Evolutionary conservation across 2,113 vertebrate species (phyloP), one percentile per base, ranked within the genome.

Genomic region (Diadophis punctatus): DNA sequence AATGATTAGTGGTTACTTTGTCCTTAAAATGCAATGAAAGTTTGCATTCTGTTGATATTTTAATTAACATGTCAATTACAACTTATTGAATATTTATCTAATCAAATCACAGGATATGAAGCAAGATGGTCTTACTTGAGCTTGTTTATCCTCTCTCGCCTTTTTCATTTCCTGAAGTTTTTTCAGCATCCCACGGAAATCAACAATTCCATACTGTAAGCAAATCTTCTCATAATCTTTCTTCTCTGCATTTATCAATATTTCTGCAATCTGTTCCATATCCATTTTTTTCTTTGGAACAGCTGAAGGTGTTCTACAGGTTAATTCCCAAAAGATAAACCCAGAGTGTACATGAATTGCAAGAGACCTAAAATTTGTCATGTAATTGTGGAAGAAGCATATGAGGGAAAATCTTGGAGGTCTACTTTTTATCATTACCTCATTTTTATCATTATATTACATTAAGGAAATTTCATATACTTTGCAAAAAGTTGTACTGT

Each of bases 211-310:
- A 0, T 98, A 98, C 91, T 98, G 97, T 1, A 96, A 0, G 94
- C 98, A 99, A 93, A 99, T 98, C 88, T 94, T 96, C 95, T 98
- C 98, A 7, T 99, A 99, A 95, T 99, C 98, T 90, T 94, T 98
- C 87, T 58, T 98, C 87, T 98, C 98, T 8, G 98, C 97, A 3
- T 98, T 97, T 94, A 98, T 93, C 94, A 99, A 94, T 6, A 98
- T 90, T 30, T 98, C 97, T 98, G 98, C 98, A 94, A 98, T 97
- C 74, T 95, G 95, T n/a, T 97, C 97, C 0, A 95, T 93, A 88
- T 97, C 97, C 68, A 94, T 91, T 92, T 96, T 95, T 91, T 92
- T 95, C 94, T 95, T 91, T 43, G 94, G 93, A 27, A 30, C 7
- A 55, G 94, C 86, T 49, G 4, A 22, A 23, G 90, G 91, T 23